Percentiles rank a stretch among this genome's conserved stretches.
phyloP scores from a whole-genome alignment of 2,888 invertebrate species.

The Coelopa pilipes region DNA sequence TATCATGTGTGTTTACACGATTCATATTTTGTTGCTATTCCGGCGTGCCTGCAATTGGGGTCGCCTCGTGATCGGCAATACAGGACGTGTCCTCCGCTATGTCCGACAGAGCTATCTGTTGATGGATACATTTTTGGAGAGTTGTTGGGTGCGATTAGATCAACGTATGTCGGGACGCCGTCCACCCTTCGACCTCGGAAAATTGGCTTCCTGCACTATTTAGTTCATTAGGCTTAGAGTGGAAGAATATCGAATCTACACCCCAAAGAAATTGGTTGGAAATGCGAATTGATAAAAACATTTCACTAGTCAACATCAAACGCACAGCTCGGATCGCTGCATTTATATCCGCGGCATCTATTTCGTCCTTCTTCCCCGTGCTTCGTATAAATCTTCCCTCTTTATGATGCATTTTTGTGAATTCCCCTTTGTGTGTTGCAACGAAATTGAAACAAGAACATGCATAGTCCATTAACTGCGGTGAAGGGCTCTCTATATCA shows the following conservation, averaged over 20 bases:
- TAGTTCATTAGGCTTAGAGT: no score
- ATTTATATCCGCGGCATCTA: no score
- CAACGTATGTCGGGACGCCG: constrained; percentile 10
- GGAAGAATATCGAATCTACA: neutral
- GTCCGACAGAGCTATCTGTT: constrained; percentile 13
- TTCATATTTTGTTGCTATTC: constrained; percentile 43
- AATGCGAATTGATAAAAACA: no score
- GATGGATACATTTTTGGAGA: constrained; percentile 26
- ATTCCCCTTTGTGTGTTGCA: neutral
- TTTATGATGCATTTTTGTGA: constrained; percentile 1
- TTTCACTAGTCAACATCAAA: no score
- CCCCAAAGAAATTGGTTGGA: no score
- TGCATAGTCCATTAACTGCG: constrained; percentile 14
- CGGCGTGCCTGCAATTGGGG: neutral
- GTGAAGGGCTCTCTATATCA: constrained; percentile 13
- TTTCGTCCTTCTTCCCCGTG: no score
- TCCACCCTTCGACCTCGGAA: neutral
- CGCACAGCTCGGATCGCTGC: no score
- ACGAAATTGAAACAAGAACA: constrained; percentile 5
- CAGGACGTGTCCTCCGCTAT: no score
- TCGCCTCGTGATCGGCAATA: neutral
- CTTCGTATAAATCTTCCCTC: neutral
- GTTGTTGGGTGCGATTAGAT: constrained; percentile 20
- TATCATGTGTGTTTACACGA: constrained; percentile 57
- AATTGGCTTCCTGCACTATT: neutral